Percentiles rank a stretch among this genome's conserved stretches.
phyloP scores from a whole-genome alignment of 2,113 vertebrate species.

The Pelecanoides urinatrix region DNA sequence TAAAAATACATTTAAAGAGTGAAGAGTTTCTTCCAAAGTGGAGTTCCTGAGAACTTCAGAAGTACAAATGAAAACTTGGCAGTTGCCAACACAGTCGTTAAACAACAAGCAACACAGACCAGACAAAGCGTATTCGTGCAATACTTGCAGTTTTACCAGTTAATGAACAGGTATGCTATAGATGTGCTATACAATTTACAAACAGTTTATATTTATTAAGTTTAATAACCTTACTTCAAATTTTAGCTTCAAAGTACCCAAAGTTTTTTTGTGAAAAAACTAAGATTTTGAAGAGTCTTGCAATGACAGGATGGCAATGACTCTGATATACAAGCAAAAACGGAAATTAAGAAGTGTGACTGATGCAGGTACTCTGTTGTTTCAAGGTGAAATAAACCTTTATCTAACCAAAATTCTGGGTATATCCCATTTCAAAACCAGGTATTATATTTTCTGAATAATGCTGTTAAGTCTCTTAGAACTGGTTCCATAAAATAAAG shows the following conservation, averaged over 20 bases:
- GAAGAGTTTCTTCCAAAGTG: neutral
- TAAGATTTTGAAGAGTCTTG: neutral
- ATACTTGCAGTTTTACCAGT: neutral
- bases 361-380: neutral
- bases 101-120: neutral
- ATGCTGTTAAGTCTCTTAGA: neutral
- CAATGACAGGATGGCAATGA: neutral
- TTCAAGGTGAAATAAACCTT: neutral
- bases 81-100: neutral
- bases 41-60: neutral
- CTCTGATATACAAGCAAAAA: neutral
- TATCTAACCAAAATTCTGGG: neutral
- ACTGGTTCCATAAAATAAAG: neutral
- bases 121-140: neutral
- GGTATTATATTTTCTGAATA: neutral
- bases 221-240: neutral
- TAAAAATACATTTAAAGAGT: neutral
- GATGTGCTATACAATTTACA: neutral
- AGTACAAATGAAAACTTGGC: neutral
- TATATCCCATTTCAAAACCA: neutral
- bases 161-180: neutral
- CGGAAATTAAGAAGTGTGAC: neutral
- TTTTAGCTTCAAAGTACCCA: neutral
- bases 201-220: neutral
- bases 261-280: too few species aligned